Evolutionary conservation across 1,140 invertebrate species (phyloP).

Genomic region (Rhyacophila brunnea): DNA sequence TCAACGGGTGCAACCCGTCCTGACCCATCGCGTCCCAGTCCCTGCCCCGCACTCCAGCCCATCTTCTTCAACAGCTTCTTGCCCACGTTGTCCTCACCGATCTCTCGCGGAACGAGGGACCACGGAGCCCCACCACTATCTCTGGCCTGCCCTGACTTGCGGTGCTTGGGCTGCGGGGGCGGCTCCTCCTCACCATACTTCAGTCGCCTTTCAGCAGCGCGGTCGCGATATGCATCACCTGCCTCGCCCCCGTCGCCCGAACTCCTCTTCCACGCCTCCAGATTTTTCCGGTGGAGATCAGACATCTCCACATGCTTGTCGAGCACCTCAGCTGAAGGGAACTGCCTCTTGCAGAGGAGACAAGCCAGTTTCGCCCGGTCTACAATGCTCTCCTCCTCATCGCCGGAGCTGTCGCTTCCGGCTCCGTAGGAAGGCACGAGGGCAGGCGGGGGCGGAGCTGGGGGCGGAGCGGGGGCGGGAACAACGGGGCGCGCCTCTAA

Average conservation of each 20-base stretch:
- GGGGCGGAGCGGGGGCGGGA: constrained; percentile 43
- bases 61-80: constrained; percentile 95
- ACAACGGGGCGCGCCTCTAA: constrained; percentile 62
- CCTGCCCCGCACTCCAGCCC: constrained; percentile 97
- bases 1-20: constrained; percentile 91
- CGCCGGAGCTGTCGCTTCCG: constrained; percentile 57
- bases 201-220: constrained; percentile 91
- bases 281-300: constrained; percentile 92
- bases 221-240: constrained; percentile 68
- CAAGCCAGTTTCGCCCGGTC: constrained; percentile 92
- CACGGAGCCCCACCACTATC: constrained; percentile 49
- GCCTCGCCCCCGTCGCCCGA: constrained; percentile 42
- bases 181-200: constrained; percentile 91
- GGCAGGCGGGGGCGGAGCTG: constrained; percentile 2
- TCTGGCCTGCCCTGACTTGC: constrained; percentile 32
- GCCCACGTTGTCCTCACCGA: constrained; percentile 86
- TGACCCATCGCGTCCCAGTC: constrained; percentile 89
- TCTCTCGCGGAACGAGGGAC: constrained; percentile 51
- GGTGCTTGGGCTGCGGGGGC: constrained; percentile 61
- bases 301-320: constrained; percentile 91
- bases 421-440: constrained; percentile 34
- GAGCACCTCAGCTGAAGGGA: constrained; percentile 85
- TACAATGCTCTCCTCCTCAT: constrained; percentile 63
- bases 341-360: constrained; percentile 92
- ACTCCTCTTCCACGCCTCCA: constrained; percentile 64